Base-by-base conservation (phyloP, 35 echinoderm and acorn worm species). In the Ophiothrix spiculata region DNA sequence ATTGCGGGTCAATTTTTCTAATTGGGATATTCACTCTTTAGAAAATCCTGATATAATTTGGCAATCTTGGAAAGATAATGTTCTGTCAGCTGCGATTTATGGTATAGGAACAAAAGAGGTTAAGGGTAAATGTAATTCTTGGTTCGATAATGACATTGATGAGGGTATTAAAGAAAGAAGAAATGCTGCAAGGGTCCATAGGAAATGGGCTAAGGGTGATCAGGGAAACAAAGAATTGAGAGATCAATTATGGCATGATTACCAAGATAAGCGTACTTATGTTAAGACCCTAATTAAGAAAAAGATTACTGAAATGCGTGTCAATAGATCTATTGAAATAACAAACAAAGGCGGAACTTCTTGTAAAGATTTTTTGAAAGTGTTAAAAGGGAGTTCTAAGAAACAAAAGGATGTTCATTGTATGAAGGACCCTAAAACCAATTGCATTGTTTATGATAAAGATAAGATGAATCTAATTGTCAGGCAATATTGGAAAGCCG, bases 71-170 rank as follows among this genome's bases (percentile, higher is more conserved):
- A 82, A 82, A 82, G 29, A 82, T n/a, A 82, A 33, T 46, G 41
- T 82, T 15, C 29, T 82, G 1, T 10, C 42, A 15, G 80, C 80
- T 4, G 80, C 80, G 19, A 54, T 42, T 32, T 25, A 56, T 46
- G 41, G 80, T 38, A 38, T 82, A 56, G 80, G 80, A 1, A 32
- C 4, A 33, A 82, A 82, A 82, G 80, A 82, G 32, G 42, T 56
- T 54, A 82, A 82, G 4, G 33, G 17, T 28, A 56, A 82, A 54
- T 56, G 40, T 1, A 82, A 82, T 31, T 56, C 80, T 32, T 82
- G 80, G 80, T 82, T 82, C 56, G 80, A 82, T 82, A 54, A 82
- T 8, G 40, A 82, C 35, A 36, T 82, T 33, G 28, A 56, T 56
- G 12, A 29, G 35, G 80, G n/a, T 32, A 82, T 82, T 56, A 82